A percentile compares a stretch with the other conserved stretches of the same genome.
These are phyloP conservation scores for Eristalinus aeneus DNA, from an alignment of 2,888 invertebrate genomes.

Conservation along the genomic window DNA sequence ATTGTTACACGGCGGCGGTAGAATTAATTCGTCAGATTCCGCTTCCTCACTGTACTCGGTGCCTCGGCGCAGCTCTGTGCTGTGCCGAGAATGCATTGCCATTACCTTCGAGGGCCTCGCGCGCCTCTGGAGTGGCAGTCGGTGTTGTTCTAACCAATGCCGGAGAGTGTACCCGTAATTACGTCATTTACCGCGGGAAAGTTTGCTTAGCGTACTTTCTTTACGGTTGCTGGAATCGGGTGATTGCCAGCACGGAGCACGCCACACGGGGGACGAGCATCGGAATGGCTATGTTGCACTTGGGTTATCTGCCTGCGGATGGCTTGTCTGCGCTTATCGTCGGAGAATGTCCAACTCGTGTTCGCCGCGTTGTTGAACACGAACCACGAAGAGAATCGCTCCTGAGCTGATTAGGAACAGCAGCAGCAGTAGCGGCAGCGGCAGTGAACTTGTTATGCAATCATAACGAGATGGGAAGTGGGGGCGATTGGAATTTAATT, in stretches of 20 bases:
- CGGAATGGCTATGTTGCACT: constrained; percentile 47
- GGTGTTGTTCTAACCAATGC: constrained; percentile 27
- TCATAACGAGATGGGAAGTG: constrained; percentile 21
- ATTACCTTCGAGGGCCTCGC: constrained; percentile 34
- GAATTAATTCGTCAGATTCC: constrained; percentile 49
- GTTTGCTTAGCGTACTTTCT: constrained; percentile 49
- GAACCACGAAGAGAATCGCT: constrained; percentile 28
- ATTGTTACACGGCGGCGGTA: constrained; percentile 39
- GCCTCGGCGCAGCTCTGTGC: not conserved
- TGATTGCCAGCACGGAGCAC: constrained; percentile 38
- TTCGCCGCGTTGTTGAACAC: constrained; percentile 40
- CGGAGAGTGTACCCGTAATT: constrained; percentile 45
- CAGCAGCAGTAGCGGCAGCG: not conserved
- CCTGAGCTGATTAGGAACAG: constrained; percentile 26
- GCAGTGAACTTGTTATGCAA: constrained; percentile 15
- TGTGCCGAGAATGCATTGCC: constrained; percentile 42
- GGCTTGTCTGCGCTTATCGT: constrained; percentile 36
- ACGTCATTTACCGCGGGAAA: constrained; percentile 49
- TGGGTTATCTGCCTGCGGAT: constrained; percentile 26
- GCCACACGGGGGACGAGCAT: not conserved
- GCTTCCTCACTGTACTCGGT: constrained; percentile 20
- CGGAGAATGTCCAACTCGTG: constrained; percentile 30
- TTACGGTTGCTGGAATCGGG: constrained; percentile 63
- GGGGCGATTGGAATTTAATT: not conserved
- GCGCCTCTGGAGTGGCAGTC: not conserved